Conservation (phyloP, 2,113 vertebrate genomes). For the Peromyscus polionotus region DNA sequence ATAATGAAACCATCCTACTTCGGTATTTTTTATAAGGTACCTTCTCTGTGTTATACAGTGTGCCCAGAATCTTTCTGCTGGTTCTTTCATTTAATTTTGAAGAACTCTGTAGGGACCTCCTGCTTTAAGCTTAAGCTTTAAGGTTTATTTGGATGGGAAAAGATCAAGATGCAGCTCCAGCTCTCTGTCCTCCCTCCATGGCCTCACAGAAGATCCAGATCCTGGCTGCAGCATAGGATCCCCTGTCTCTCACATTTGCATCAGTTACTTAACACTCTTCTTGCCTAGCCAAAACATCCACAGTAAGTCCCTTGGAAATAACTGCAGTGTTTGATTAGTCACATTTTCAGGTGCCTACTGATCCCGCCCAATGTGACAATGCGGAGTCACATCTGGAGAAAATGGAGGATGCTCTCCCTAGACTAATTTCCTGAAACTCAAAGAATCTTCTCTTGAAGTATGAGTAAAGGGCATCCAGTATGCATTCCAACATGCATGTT, state of each 20-base stretch:
- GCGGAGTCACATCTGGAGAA: not conserved
- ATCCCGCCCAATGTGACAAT: not conserved
- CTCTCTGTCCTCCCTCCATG: not conserved
- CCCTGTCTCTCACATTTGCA: not conserved
- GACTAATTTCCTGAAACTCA: not conserved
- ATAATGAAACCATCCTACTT: not conserved
- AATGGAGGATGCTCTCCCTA: not conserved
- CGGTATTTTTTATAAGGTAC: not conserved
- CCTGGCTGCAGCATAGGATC: rapidly evolving
- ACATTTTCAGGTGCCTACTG: not conserved
- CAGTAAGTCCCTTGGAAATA: not conserved
- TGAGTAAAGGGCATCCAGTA: not conserved
- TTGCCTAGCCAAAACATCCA: not conserved
- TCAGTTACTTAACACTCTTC: not conserved
- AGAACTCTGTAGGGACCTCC: not conserved
- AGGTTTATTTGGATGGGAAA: not conserved
- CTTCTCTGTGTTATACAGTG: not conserved
- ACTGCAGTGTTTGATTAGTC: not conserved
- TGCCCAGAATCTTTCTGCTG: not conserved
- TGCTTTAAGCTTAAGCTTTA: not conserved
- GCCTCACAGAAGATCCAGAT: not conserved
- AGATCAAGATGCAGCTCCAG: not conserved
- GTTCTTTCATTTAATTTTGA: not conserved
- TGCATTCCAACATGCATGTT: not conserved
- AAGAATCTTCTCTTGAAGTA: not conserved